These are phyloP conservation scores for Sprattus sprattus DNA, from an alignment of 2,113 vertebrate genomes.

Conservation along the genomic window DNA sequence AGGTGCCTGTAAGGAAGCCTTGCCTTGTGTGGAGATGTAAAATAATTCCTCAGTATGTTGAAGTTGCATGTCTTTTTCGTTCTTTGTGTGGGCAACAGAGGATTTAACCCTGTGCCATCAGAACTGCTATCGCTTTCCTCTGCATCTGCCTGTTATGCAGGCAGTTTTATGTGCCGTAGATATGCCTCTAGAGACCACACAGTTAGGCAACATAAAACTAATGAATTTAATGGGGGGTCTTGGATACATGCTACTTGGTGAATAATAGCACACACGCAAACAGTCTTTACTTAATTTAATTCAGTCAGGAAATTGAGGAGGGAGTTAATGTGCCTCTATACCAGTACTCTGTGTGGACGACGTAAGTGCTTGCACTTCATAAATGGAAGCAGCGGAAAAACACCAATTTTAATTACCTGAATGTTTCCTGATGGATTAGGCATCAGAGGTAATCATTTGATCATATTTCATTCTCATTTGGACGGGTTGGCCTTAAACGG, in stretches of 20 bases:
- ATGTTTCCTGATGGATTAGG: background rate
- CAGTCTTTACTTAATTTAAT: constrained; percentile 1
- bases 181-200: background rate
- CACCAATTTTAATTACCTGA: background rate
- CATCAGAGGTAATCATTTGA: background rate
- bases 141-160: background rate
- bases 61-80: background rate
- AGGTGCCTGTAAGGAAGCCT: background rate
- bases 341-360: background rate
- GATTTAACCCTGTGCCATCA: background rate
- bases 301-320: background rate
- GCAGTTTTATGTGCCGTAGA: background rate
- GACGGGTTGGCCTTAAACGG: background rate
- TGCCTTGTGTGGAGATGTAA: background rate
- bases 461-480: constrained; percentile 3
- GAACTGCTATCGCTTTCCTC: background rate
- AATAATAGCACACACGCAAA: background rate
- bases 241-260: background rate
- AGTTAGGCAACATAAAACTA: constrained; percentile 3
- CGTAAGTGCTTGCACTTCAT: background rate
- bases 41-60: background rate
- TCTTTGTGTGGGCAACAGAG: background rate
- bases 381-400: background rate
- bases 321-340: background rate
- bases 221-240: constrained; percentile 5